phyloP scores from a whole-genome alignment of 1,140 invertebrate genomes.

The Nilaparvata lugens region DNA sequence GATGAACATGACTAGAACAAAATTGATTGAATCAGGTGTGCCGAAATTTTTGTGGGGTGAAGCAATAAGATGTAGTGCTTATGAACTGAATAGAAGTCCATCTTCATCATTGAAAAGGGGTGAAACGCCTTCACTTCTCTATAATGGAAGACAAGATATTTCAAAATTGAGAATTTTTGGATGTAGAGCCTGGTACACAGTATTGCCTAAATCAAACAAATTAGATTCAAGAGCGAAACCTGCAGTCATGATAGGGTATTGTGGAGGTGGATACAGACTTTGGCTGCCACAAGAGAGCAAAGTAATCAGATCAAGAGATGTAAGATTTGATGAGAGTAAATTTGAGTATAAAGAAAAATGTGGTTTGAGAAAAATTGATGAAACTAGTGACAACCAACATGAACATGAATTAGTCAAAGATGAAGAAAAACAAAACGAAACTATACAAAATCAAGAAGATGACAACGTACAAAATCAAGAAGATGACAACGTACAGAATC shows the following conservation, averaged over 20 bases:
- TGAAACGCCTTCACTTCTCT: slow-evolving; percentile 5
- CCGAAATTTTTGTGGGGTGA: slow-evolving; percentile 30
- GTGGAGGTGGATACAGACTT: background rate
- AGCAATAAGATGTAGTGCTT: slow-evolving; percentile 20
- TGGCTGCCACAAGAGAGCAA: slow-evolving; percentile 6
- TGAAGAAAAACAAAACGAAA: slow-evolving; percentile 9
- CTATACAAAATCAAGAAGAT: background rate
- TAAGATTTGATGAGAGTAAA: slow-evolving; percentile 11
- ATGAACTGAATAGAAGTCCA: slow-evolving; percentile 16
- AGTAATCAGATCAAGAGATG: slow-evolving; percentile 7
- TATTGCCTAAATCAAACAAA: slow-evolving; percentile 10
- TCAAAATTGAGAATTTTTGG: slow-evolving; percentile 15
- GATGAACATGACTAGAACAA: slow-evolving; percentile 26
- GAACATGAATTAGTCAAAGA: slow-evolving; percentile 2
- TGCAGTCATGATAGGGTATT: slow-evolving; percentile 10
- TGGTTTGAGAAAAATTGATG: background rate
- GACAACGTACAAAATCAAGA: background rate
- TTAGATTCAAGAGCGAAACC: slow-evolving; percentile 5
- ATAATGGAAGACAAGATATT: slow-evolving; percentile 10
- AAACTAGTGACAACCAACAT: background rate
- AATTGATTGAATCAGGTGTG: slow-evolving; percentile 28
- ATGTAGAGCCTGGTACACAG: slow-evolving; percentile 7
- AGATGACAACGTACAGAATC: background rate
- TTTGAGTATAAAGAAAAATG: background rate
- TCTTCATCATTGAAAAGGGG: background rate